These are phyloP conservation scores for Panagrolaimus sp. DNA, from an alignment of 1,140 invertebrate species.

Conservation along the genomic window DNA sequence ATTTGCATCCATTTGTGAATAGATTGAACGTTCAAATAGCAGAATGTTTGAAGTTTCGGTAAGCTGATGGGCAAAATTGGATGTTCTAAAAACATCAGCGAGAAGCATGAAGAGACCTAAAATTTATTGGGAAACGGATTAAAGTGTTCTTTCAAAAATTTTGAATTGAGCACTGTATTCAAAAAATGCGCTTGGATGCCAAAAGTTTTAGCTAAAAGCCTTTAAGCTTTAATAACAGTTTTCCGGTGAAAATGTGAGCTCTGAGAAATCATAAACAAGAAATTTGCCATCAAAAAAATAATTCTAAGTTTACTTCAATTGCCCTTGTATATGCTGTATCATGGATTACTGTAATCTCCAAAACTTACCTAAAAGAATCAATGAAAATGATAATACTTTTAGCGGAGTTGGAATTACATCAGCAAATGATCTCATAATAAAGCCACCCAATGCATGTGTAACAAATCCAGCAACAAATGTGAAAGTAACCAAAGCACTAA, in stretches of 20 bases:
- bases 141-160: too few relatives aligned
- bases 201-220: too few relatives aligned
- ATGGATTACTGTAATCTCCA: too few relatives aligned
- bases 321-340: too few relatives aligned
- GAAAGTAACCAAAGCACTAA: neutral
- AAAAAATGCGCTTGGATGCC: too few relatives aligned
- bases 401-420: neutral
- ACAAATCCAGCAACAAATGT: neutral
- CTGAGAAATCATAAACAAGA: too few relatives aligned
- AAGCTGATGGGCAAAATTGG: neutral
- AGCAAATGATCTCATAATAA: neutral
- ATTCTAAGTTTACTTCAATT: too few relatives aligned
- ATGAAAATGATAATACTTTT: neutral
- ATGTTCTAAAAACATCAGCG: neutral
- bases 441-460: neutral
- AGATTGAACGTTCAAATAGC: neutral
- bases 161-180: too few relatives aligned
- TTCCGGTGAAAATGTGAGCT: too few relatives aligned
- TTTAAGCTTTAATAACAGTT: too few relatives aligned
- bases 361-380: neutral
- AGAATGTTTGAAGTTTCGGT: neutral
- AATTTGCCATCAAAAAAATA: too few relatives aligned
- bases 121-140: neutral
- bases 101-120: slow-evolving; percentile 3
- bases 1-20: neutral